Conservation (phyloP, 2,797 vertebrate species). For the Poecilia gillii region DNA sequence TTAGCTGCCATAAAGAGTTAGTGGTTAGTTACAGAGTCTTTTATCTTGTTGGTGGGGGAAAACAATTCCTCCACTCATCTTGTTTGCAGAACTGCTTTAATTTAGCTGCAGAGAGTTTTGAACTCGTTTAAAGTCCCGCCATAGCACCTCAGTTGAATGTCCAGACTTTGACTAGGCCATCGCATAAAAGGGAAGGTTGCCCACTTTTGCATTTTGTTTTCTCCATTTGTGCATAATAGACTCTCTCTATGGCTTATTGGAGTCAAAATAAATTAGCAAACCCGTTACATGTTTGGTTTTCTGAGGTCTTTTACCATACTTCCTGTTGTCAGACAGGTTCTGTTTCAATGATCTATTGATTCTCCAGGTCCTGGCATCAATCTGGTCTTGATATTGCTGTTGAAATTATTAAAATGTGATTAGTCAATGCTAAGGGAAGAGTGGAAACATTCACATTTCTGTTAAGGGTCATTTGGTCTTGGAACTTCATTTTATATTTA, state of each 20-base stretch:
- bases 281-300: background rate
- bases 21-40: background rate
- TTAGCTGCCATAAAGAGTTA: background rate
- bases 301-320: background rate
- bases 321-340: background rate
- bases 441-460: background rate
- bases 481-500: background rate
- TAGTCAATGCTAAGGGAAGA: background rate
- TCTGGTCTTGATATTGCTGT: background rate
- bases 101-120: background rate
- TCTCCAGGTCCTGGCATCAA: background rate
- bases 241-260: background rate
- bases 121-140: too few species aligned
- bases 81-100: background rate
- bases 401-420: background rate
- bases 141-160: too few species aligned
- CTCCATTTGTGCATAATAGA: background rate
- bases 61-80: background rate
- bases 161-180: too few species aligned
- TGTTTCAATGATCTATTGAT: background rate
- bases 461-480: background rate
- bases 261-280: background rate
- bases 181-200: background rate
- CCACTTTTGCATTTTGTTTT: background rate
- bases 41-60: background rate